Evolutionary conservation across 2,888 invertebrate species (phyloP).

Genomic region (Spilarctia lutea): DNA sequence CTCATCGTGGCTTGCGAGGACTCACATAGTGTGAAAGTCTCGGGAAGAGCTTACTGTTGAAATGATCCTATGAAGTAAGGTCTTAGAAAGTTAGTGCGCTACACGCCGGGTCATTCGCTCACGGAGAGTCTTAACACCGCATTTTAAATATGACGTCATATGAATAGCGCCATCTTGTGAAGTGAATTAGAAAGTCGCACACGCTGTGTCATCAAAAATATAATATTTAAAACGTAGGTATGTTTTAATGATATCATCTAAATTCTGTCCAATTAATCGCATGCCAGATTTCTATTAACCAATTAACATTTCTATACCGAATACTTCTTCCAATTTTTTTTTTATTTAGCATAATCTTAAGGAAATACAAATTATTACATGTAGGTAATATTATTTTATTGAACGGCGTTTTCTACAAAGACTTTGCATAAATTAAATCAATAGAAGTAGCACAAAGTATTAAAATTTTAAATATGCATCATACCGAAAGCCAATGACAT

Average conservation of each 20-base stretch:
- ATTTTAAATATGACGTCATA: slow-evolving; percentile 21
- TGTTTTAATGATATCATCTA: background rate
- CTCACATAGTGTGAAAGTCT: slow-evolving; percentile 55
- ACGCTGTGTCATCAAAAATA: background rate
- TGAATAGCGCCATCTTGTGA: slow-evolving; percentile 35
- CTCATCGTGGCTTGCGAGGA: slow-evolving; percentile 54
- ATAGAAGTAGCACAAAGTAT: background rate
- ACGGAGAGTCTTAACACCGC: slow-evolving; percentile 24
- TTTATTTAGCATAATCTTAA: background rate
- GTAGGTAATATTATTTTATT: background rate
- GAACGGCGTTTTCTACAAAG: background rate
- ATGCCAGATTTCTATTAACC: background rate
- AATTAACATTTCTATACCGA: background rate
- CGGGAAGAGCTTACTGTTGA: slow-evolving; percentile 63
- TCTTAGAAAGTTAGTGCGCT: slow-evolving; percentile 29
- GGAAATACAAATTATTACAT: background rate
- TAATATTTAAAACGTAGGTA: background rate
- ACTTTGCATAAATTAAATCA: background rate
- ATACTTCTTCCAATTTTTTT: background rate
- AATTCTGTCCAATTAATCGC: background rate
- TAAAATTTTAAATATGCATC: slow-evolving; percentile 13
- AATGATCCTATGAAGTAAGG: slow-evolving; percentile 60
- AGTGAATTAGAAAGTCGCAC: background rate
- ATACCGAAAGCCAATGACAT: slow-evolving; percentile 28
- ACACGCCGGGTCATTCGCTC: slow-evolving; percentile 22